Percentiles rank a stretch among this genome's conserved stretches.
phyloP scores from a whole-genome alignment of 2,888 invertebrate species.

The Empis stercorea region DNA sequence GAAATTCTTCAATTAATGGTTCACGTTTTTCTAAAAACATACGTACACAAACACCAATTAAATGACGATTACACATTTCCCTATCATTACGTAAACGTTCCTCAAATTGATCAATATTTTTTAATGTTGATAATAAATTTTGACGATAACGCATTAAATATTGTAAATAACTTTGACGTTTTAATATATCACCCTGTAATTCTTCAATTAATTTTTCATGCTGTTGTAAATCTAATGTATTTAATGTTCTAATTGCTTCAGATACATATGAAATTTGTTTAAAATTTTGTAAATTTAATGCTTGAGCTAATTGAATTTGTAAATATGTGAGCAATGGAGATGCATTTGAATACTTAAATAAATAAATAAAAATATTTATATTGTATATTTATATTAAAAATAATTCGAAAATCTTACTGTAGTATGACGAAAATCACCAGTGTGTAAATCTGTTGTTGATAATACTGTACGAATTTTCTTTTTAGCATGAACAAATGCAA shows the following conservation, averaged over 20 bases:
- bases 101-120: slow-evolving; percentile 53
- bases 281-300: slow-evolving; percentile 64
- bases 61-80: slow-evolving; percentile 56
- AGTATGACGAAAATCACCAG: slow-evolving; percentile 46
- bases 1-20: slow-evolving; percentile 57
- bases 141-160: slow-evolving; percentile 73
- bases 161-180: slow-evolving; percentile 65
- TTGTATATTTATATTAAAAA: neutral
- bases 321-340: slow-evolving; percentile 50
- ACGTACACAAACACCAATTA: slow-evolving; percentile 62
- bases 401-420: slow-evolving; percentile 32
- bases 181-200: slow-evolving; percentile 61
- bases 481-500: slow-evolving; percentile 42
- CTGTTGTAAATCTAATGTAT: slow-evolving; percentile 54
- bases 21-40: slow-evolving; percentile 72
- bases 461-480: slow-evolving; percentile 82
- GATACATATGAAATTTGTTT: slow-evolving; percentile 66
- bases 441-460: slow-evolving; percentile 72
- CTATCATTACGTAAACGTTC: slow-evolving; percentile 53
- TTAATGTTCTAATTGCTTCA: slow-evolving; percentile 69
- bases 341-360: slow-evolving; percentile 23
- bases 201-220: slow-evolving; percentile 61
- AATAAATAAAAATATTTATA: slow-evolving; percentile 1
- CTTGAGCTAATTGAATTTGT: slow-evolving; percentile 66
- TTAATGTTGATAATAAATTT: slow-evolving; percentile 59